Evolutionary conservation across 1,140 invertebrate species (phyloP), one percentile per base, ranked within the genome.

Genomic region (Scaptomyza pallida): DNA sequence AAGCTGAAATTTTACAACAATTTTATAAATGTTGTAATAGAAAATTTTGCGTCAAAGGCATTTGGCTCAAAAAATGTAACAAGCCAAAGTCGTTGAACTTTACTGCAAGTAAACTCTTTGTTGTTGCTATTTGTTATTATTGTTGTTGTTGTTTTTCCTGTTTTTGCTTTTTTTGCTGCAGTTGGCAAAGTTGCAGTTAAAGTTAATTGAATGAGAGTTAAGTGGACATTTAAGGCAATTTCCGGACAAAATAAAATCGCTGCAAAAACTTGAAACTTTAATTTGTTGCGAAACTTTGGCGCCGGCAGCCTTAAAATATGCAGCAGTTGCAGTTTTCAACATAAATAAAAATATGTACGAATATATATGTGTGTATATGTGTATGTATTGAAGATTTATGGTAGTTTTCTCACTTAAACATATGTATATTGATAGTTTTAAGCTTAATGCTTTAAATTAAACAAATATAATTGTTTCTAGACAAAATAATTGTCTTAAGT

Each of bases 161-260:
- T 56, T 60, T 16, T 30, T 40, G 44, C 35, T 67, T 33, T 37
- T 69, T 51, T 35, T n/a, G 59, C 51, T 57, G 61, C 54, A 78
- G 77, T 75, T 71, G 33, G 48, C 72, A 68, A 81, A 81, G 77
- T 81, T 71, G 63, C 68, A 77, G 73, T 81, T 81, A 68, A 81
- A 81, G 68, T 81, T 81, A 81, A 81, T 81, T 81, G 78, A 77
- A 81, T 81, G 78, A 81, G 67, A 68, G 72, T 81, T 73, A 76
- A 81, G 78, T 81, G 78, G 68, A 81, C 78, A 77, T 78, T 80
- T 77, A 81, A 81, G 62, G 73, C 73, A 81, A 81, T 80, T 80
- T 81, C 72, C 72, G 62, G 33, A 40, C 65, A 60, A 76, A 81
- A 76, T 57, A 59, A 80, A 59, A 68, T 47, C 21, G 59, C 35